Percentiles rank a stretch among this genome's conserved stretches.
Evolutionary conservation across 2,113 vertebrate genomes (phyloP).

Genomic region (Oostethus manadensis): DNA sequence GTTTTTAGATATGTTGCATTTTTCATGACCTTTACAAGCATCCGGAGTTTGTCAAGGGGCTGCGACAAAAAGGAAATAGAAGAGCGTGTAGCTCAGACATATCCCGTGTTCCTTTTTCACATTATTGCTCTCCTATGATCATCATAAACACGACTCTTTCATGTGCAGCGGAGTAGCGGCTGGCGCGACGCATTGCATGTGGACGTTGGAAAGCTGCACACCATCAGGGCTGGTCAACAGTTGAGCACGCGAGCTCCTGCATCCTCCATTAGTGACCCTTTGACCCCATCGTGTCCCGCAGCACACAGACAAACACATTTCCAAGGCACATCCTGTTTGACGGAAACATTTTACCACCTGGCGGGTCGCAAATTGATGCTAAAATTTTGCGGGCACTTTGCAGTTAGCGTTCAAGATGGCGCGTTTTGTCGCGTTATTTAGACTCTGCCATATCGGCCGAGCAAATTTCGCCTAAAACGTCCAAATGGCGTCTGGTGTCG

Average conservation of each 20-base stretch:
- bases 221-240: not conserved
- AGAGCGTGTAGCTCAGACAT: not conserved
- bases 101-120: conserved; percentile 3
- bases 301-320: conserved; percentile 24
- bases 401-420: too few species aligned
- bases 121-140: not conserved
- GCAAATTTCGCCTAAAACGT: too few species aligned
- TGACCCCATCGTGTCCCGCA: conserved; percentile 24
- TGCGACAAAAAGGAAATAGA: not conserved
- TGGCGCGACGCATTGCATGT: conserved; percentile 4
- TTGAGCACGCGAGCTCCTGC: not conserved
- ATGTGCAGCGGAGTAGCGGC: not conserved
- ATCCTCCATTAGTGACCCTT: conserved; percentile 54
- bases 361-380: too few species aligned
- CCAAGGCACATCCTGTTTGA: conserved; percentile 1
- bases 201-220: conserved; percentile 11
- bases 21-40: conserved; percentile 65
- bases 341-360: not conserved
- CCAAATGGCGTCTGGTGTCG: too few species aligned
- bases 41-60: conserved; percentile 28
- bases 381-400: too few species aligned
- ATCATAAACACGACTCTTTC: too few species aligned
- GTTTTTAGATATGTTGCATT: conserved; percentile 59
- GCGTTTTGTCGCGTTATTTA: too few species aligned
- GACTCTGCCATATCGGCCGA: too few species aligned